A percentile compares a stretch with the other conserved stretches of the same genome.
Conservation (phyloP, 2,888 invertebrate genomes). For the Caenorhabditis wallacei region DNA sequence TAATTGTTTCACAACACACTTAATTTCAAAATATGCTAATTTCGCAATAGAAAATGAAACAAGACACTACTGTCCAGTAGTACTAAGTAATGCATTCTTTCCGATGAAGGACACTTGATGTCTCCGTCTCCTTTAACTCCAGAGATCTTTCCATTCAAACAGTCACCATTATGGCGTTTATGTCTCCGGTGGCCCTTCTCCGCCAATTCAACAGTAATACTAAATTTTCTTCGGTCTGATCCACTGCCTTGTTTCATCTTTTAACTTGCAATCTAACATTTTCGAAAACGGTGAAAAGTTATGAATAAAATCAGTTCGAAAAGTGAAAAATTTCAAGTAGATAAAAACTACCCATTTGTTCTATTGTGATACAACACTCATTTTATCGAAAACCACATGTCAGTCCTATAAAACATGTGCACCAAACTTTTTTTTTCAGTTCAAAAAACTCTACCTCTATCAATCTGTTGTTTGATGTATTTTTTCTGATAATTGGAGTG, state of each 20-base stretch:
- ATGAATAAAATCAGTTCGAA: no score
- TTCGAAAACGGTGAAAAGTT: background rate
- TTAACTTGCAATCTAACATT: conserved; percentile 5
- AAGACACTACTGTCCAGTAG: conserved; percentile 10
- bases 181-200: conserved; percentile 36
- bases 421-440: background rate
- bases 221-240: conserved; percentile 18
- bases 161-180: conserved; percentile 60
- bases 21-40: conserved; percentile 9
- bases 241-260: conserved; percentile 24
- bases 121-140: conserved; percentile 50
- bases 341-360: no score
- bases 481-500: no score
- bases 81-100: conserved; percentile 47
- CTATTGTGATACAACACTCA: background rate
- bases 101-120: conserved; percentile 50
- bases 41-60: conserved; percentile 33
- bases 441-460: background rate
- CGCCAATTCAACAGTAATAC: conserved; percentile 39
- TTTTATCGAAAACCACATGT: background rate
- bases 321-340: no score
- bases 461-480: no score
- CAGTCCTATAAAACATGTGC: background rate
- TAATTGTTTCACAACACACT: background rate
- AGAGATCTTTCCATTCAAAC: conserved; percentile 19